Percentiles rank a stretch among this genome's conserved stretches.
Evolutionary conservation across 1,140 invertebrate genomes (phyloP).

Genomic region (Heliothis virescens): DNA sequence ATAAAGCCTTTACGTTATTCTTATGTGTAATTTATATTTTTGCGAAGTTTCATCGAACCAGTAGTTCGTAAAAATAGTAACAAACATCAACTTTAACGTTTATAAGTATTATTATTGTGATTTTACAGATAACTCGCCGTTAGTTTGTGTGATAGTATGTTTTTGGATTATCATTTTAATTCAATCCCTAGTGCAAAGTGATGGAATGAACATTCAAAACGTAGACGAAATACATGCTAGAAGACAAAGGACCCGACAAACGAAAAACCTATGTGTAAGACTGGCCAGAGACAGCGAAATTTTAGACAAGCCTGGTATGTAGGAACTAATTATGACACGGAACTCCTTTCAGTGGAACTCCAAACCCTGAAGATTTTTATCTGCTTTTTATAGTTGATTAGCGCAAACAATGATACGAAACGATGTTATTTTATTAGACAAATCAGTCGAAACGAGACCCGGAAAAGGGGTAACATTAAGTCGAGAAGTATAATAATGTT

Average conservation of each 20-base stretch:
- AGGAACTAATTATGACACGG: slow-evolving; percentile 59
- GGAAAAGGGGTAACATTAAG: slow-evolving; percentile 76
- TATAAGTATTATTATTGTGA: too few species aligned
- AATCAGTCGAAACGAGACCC: slow-evolving; percentile 77
- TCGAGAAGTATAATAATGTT: slow-evolving; percentile 67
- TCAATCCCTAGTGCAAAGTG: slow-evolving; percentile 61
- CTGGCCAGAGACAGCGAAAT: slow-evolving; percentile 62
- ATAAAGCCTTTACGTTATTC: too few species aligned
- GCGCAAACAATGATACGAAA: slow-evolving; percentile 79
- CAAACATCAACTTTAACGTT: too few species aligned
- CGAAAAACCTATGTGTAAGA: slow-evolving; percentile 72
- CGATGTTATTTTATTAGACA: slow-evolving; percentile 77
- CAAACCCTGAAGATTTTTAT: slow-evolving; percentile 68
- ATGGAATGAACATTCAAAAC: slow-evolving; percentile 67
- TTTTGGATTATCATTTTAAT: slow-evolving; percentile 61
- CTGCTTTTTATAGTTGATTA: slow-evolving; percentile 76
- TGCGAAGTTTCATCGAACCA: too few species aligned
- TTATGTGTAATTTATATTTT: too few species aligned
- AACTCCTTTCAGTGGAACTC: slow-evolving; percentile 59
- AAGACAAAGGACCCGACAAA: slow-evolving; percentile 71
- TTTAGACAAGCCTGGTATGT: slow-evolving; percentile 55
- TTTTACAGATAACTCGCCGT: slow-evolving; percentile 64
- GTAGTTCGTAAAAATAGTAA: too few species aligned
- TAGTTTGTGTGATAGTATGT: slow-evolving; percentile 59
- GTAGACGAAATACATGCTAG: slow-evolving; percentile 69